Percentiles rank a stretch among this genome's conserved stretches.
Evolutionary conservation across 2,797 vertebrate species (phyloP).

Genomic region (Channallabes apus): DNA sequence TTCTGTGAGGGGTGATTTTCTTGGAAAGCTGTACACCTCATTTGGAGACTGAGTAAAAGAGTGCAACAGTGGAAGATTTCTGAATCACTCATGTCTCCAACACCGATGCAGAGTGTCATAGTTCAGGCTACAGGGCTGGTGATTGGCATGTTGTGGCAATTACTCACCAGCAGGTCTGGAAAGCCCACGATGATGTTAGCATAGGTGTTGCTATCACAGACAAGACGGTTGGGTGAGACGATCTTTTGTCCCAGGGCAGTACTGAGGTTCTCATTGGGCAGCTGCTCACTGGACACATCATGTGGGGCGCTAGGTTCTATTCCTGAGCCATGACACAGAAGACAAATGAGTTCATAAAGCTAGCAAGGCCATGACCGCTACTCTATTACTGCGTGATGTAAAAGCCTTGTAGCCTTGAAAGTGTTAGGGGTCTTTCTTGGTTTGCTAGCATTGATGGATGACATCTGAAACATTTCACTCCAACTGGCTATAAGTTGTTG

Average conservation of each 20-base stretch:
- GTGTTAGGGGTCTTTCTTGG: constrained; percentile 22
- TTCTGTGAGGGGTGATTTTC: constrained; percentile 71
- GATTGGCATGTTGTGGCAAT: constrained; percentile 20
- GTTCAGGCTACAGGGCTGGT: neutral
- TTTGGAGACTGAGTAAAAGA: constrained; percentile 83
- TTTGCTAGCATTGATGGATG: constrained; percentile 25
- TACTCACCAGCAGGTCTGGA: constrained; percentile 92
- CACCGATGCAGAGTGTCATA: neutral
- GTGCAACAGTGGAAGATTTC: constrained; percentile 6
- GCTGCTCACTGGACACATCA: constrained; percentile 83
- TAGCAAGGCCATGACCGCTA: neutral
- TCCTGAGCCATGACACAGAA: constrained; percentile 62
- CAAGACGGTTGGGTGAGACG: constrained; percentile 86
- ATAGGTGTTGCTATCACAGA: constrained; percentile 80
- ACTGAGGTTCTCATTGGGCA: constrained; percentile 90
- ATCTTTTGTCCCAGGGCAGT: constrained; percentile 90
- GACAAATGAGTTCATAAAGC: constrained; percentile 27
- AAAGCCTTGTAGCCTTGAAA: constrained; percentile 26
- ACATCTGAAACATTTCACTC: constrained; percentile 24
- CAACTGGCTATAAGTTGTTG: constrained; percentile 39
- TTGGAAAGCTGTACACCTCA: constrained; percentile 91
- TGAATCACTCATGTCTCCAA: neutral
- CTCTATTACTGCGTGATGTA: neutral
- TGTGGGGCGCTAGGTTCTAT: constrained; percentile 72
- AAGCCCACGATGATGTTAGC: constrained; percentile 88